Base-by-base conservation (phyloP, 2,888 invertebrate species). In the Alviniconcha strummeri region DNA sequence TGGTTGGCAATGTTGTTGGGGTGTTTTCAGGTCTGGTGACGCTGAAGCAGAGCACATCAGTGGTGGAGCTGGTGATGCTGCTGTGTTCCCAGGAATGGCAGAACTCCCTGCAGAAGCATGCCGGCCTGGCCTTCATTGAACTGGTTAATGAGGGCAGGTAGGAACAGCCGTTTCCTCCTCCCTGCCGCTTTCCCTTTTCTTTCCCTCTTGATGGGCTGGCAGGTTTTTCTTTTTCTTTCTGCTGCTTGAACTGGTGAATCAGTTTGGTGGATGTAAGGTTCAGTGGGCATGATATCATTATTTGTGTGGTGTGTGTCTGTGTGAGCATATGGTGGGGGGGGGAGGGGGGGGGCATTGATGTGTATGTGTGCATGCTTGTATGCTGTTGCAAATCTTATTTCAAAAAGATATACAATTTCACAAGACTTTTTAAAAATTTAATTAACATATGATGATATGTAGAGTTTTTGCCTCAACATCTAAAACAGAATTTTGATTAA, bases 61-160 rank as follows among this genome's bases (percentile, higher is more conserved):
- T 99, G 0, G 99, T 99, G 71, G 99, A 99, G 93, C 95, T 99
- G 86, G 99, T 99, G 85, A 99, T 99, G 99, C 94, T 99, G 92
- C 95, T 99, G 83, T 99, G 99, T 94, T 99, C 99, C 0, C 99
- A 99, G 94, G 99, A 99, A 94, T 99, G 99, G 99, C 99, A 99
- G 95, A 99, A 99, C 95, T 99, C 99, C 0, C 95, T 99, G 80
- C 99, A 99, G 94, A 99, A 99, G 94, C 99, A 99, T 94, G 99
- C 99, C 0, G 99, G 99, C 0, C 95, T 99, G 56, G 99, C 99
- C 5, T 99, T 99, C 94, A 99, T 99, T 89, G 99, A 99, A 94
- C 96, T 99, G 77, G 99, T 99, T 91, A 99, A 99, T 92, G 99
- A 99, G 95, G 99, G 99, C 83, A 95, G 95, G 95, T 93, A 84